These are phyloP conservation scores for Petrophora chlorosata DNA, from an alignment of 2,888 invertebrate genomes.

Conservation along the genomic window DNA sequence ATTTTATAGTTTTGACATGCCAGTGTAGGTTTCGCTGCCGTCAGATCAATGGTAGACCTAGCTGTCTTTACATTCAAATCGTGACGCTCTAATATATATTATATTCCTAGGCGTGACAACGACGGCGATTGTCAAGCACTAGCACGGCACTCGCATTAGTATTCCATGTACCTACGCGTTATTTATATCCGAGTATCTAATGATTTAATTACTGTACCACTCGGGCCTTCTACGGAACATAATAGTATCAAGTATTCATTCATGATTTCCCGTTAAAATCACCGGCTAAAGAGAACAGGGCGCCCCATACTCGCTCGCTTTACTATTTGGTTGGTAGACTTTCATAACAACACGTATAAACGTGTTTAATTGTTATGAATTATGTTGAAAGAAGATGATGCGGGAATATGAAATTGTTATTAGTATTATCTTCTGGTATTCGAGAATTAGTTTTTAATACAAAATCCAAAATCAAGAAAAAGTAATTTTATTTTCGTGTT, in stretches of 20 bases:
- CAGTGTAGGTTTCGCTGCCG: not conserved
- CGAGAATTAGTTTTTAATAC: too few relatives aligned
- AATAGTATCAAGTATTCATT: conserved; percentile 29
- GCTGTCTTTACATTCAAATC: conserved; percentile 30
- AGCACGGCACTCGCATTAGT: conserved; percentile 38
- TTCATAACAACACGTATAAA: too few relatives aligned
- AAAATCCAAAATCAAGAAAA: too few relatives aligned
- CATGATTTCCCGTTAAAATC: conserved; percentile 31
- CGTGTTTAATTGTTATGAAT: not conserved
- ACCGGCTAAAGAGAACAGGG: conserved; percentile 18
- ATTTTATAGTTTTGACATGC: too few relatives aligned
- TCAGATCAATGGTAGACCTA: conserved; percentile 26
- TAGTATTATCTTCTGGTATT: too few relatives aligned
- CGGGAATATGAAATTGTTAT: too few relatives aligned
- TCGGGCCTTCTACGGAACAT: conserved; percentile 26
- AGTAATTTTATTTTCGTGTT: too few relatives aligned
- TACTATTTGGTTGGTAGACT: conserved; percentile 4
- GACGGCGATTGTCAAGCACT: too few relatives aligned
- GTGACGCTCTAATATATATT: conserved; percentile 42
- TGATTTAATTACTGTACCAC: conserved; percentile 47
- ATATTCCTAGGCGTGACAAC: conserved; percentile 36
- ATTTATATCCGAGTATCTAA: conserved; percentile 36
- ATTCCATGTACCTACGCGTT: conserved; percentile 36
- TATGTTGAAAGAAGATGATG: too few relatives aligned
- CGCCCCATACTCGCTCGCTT: conserved; percentile 7